A percentile compares a stretch with the other conserved stretches of the same genome.
These are phyloP conservation scores for Xiphydria camelus DNA, from an alignment of 2,888 invertebrate genomes.

Conservation along the genomic window DNA sequence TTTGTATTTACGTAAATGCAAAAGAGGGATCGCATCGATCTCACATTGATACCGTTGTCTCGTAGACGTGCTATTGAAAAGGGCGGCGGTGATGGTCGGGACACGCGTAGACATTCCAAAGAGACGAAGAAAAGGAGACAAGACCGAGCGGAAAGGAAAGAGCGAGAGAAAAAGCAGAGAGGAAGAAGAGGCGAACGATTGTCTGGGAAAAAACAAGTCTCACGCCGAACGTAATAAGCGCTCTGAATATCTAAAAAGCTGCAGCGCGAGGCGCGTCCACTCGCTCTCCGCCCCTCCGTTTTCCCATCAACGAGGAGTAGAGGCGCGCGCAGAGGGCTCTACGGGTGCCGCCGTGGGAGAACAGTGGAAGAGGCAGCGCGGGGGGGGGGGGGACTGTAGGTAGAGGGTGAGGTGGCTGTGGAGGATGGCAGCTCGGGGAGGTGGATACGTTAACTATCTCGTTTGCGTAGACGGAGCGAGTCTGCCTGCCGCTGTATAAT, in stretches of 20 bases:
- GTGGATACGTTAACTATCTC: background rate
- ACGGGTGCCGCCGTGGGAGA: too few relatives aligned
- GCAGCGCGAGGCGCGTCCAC: constrained; percentile 13
- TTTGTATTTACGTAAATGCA: too few relatives aligned
- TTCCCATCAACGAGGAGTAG: constrained; percentile 2
- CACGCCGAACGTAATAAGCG: constrained; percentile 21
- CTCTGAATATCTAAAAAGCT: constrained; percentile 21
- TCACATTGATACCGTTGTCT: too few relatives aligned
- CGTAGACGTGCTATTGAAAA: too few relatives aligned
- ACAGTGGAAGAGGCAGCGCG: too few relatives aligned
- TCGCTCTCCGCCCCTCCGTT: constrained; percentile 12
- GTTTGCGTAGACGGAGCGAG: too few relatives aligned
- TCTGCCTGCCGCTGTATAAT: too few relatives aligned
- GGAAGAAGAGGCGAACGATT: background rate
- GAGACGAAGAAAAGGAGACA: background rate
- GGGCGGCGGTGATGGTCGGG: too few relatives aligned
- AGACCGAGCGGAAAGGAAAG: background rate
- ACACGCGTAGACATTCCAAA: too few relatives aligned
- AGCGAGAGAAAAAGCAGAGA: constrained; percentile 10
- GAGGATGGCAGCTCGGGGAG: background rate
- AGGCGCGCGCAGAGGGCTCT: background rate
- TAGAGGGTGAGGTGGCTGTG: background rate
- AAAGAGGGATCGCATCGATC: too few relatives aligned
- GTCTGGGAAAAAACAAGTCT: too few relatives aligned
- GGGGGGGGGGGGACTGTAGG: too few relatives aligned